Evolutionary conservation across 2,113 vertebrate species (phyloP).

Genomic region (Laticauda colubrina): DNA sequence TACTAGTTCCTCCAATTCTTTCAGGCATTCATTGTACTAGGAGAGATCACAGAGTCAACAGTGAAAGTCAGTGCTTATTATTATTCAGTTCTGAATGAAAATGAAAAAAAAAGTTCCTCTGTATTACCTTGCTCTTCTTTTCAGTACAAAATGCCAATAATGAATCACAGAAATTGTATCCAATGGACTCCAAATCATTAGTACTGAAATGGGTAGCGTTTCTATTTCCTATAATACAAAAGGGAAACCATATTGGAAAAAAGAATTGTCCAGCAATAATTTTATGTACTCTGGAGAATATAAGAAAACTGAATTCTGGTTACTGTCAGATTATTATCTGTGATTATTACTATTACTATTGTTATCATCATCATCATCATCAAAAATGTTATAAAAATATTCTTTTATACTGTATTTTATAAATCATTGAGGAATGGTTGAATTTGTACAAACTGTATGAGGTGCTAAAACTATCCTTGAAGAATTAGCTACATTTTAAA

Average conservation of each 20-base stretch:
- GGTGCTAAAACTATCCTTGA: background rate
- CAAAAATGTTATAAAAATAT: background rate
- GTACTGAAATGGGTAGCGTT: conserved; percentile 67
- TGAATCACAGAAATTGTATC: conserved; percentile 73
- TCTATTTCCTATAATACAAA: conserved; percentile 65
- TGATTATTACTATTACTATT: too few relatives aligned
- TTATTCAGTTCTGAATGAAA: background rate
- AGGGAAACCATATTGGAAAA: background rate
- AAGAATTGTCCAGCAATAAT: background rate
- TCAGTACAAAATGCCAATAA: conserved; percentile 70
- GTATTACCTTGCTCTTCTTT: conserved; percentile 66
- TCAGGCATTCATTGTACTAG: conserved; percentile 66
- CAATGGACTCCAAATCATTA: conserved; percentile 70
- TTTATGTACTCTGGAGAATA: conserved; percentile 1
- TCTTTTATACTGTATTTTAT: background rate
- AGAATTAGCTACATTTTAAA: background rate
- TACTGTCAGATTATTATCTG: background rate
- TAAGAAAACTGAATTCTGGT: background rate
- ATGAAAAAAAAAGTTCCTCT: background rate
- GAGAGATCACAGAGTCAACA: conserved; percentile 35
- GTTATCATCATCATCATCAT: background rate
- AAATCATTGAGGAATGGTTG: background rate
- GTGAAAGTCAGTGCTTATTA: conserved; percentile 21
- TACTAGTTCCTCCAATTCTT: conserved; percentile 64
- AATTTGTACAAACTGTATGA: background rate